phyloP scores from a whole-genome alignment of 2,888 invertebrate genomes.

The Agriotes lineatus region DNA sequence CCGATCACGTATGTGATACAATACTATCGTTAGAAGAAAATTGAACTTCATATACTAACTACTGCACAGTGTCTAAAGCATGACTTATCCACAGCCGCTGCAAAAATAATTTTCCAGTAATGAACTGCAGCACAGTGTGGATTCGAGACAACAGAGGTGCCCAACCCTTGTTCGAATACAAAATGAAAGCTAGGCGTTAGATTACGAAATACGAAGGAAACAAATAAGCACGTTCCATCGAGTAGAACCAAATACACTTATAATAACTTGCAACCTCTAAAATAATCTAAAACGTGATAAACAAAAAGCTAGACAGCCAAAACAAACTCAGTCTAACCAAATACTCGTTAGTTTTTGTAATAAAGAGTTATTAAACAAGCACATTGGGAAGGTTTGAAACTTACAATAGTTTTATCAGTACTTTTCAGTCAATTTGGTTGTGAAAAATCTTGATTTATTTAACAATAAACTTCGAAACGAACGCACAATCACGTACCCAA shows the following conservation, averaged over 20 bases:
- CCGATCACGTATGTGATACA: too few relatives aligned
- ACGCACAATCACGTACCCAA: background rate
- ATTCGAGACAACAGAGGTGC: background rate
- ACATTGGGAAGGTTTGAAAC: conserved; percentile 16
- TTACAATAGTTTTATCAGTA: conserved; percentile 25
- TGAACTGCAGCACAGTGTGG: too few relatives aligned
- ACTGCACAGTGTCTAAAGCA: too few relatives aligned
- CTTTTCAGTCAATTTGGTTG: conserved; percentile 16
- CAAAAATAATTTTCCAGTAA: too few relatives aligned
- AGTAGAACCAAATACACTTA: background rate
- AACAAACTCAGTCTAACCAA: conserved; percentile 18
- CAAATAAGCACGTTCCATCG: background rate
- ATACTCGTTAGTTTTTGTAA: conserved; percentile 15
- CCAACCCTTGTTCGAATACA: background rate
- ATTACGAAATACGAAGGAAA: background rate
- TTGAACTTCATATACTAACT: too few relatives aligned
- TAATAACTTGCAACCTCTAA: background rate
- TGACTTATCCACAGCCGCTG: too few relatives aligned
- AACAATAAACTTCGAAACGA: background rate
- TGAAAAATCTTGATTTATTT: conserved; percentile 5
- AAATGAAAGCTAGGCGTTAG: background rate
- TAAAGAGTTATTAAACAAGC: conserved; percentile 23
- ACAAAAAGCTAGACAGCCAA: conserved; percentile 15
- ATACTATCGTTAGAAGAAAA: too few relatives aligned
- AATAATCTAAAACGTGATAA: background rate